Percentiles rank a stretch among this genome's conserved stretches.
Conservation (phyloP, 2,888 invertebrate genomes). For the Cheilosia vulpina region DNA sequence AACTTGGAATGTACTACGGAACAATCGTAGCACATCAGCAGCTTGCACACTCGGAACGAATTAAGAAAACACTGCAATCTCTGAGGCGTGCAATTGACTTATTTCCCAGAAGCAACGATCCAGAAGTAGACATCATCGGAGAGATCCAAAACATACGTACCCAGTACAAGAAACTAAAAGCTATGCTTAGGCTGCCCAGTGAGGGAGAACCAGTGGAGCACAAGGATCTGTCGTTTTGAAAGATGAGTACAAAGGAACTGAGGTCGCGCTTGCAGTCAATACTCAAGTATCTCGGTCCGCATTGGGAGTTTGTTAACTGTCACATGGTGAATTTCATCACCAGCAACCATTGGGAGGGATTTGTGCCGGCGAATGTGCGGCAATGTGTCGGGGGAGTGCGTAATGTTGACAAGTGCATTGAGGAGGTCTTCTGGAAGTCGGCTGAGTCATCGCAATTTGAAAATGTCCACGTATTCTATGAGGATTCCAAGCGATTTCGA, state of each 20-base stretch:
- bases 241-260: conserved; percentile 49
- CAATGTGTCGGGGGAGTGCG: conserved; percentile 83
- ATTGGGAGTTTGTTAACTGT: conserved; percentile 88
- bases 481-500: conserved; percentile 73
- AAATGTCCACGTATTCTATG: conserved; percentile 76
- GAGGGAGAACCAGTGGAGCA: conserved; percentile 57
- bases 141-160: conserved; percentile 87
- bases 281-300: conserved; percentile 85
- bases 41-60: conserved; percentile 84
- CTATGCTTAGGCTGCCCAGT: conserved; percentile 83
- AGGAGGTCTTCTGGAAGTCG: conserved; percentile 84
- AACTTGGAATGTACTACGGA: conserved; percentile 90
- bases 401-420: conserved; percentile 83
- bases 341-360: conserved; percentile 86
- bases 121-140: conserved; percentile 87
- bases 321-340: conserved; percentile 92
- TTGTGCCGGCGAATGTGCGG: conserved; percentile 85
- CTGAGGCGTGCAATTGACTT: conserved; percentile 86
- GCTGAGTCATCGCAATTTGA: conserved; percentile 76
- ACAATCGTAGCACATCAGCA: conserved; percentile 85
- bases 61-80: conserved; percentile 84
- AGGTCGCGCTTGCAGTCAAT: conserved; percentile 84
- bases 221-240: conserved; percentile 79
- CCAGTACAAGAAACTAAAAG: conserved; percentile 88
- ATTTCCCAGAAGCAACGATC: conserved; percentile 88